Evolutionary conservation across 2,113 vertebrate species (phyloP), one percentile per base, ranked within the genome.

Genomic region (Gallinago jamesoni): DNA sequence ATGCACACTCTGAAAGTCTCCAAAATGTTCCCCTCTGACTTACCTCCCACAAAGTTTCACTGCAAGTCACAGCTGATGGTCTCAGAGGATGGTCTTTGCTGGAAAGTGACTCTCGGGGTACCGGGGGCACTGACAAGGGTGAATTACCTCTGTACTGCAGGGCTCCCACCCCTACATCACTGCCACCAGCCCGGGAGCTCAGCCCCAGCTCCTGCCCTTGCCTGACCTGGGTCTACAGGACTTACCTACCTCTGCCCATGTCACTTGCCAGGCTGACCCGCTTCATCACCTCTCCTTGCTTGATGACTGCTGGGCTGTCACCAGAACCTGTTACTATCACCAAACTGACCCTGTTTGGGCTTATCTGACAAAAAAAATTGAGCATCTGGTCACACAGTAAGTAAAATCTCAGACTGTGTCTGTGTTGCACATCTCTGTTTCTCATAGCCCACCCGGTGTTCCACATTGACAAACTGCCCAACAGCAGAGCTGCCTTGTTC

Each of bases 381-480:
- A 37, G 19, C 37, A 27, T 7, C 30, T 28, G 37, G 27, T 52
- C 52, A 57, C 14, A 6, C 10, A 14, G 43, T 12, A 55, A 35
- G 27, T 39, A 47, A 64, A 70, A 64, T 28, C 37, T 47, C 63
- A 25, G 27, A 9, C 9, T 6, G 20, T 21, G 23, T 28, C 67
- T 9, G 19, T 5, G 11, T 1, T 21, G 35, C 17, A 28, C 47
- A 28, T 7, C 1, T 2, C 33, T 12, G 55, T 53, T 47, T 12
- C 33, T 12, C 11, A 2, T 25, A 1, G 21, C 35, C 2, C 48
- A 56, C 15, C 19, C 8, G 0, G 15, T 47, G n/a, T 28, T 56
- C n/a, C 30, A 8, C 41, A 1, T 1, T 20, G 25, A 30, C n/a
- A 22, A 67, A 35, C 33, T 4, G 23, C 30, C 23, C 70, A 14